Evolutionary conservation across 2,113 vertebrate genomes (phyloP), one percentile per base, ranked within the genome.

Genomic region (Eurystomus gularis): DNA sequence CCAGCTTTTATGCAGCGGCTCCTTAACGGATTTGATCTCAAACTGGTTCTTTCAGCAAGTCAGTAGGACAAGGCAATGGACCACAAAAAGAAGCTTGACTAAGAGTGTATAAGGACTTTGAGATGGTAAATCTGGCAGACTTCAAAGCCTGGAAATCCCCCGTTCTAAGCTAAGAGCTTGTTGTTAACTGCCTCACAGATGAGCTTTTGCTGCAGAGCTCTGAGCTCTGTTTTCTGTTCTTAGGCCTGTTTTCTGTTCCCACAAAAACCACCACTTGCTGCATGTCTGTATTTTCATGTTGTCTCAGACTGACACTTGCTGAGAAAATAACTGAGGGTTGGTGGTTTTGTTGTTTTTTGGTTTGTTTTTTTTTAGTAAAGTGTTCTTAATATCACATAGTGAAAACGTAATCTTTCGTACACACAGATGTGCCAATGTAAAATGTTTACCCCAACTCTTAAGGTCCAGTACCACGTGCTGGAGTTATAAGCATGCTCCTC

Each of bases 371-470:
- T 37, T 48, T 42, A 20, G 4, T 49, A 6, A 40, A 49, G 18
- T 10, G 2, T 17, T 66, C 29, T 44, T 84, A 25, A 4, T 17
- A 11, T 13, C 19, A 13, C 0, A 7, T 9, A 13, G 20, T 19
- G 84, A 1, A 9, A 21, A 15, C 25, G 13, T 31, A 37, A 42
- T 25, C 9, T 28, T 46, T 20, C 5, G 1, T 5, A 33, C 8
- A 7, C 31, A 24, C 16, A 29, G 49, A n/a, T 65, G n/a, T 19
- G 37, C 48, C 64, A 37, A 8, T 10, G 21, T 7, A 48, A 23
- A 26, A 19, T 9, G 33, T 4, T 6, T 35, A 29, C 9, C 17
- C 18, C 0, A 31, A 1, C 31, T 29, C 35, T 42, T 70, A 4
- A 77, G 29, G 35, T 62, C 57, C 44, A n/a, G 31, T 15, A 12